phyloP scores from a whole-genome alignment of 2,888 invertebrate species.

The Pomacea canaliculata region DNA sequence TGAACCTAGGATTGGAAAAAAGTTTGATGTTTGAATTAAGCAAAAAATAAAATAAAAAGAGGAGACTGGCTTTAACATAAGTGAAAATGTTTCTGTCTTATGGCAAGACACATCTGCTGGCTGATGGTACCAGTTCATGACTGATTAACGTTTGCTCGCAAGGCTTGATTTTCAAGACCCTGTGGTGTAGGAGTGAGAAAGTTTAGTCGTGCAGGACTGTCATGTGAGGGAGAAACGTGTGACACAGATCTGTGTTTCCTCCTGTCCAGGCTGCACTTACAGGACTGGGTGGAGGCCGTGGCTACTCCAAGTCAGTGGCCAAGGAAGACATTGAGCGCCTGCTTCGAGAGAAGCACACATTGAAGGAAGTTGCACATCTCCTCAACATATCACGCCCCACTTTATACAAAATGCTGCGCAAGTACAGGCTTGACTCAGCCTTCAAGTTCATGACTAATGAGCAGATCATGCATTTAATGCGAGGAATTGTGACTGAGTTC shows the following conservation, averaged over 20 bases:
- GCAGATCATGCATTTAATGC: constrained; percentile 18
- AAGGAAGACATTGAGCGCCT: constrained; percentile 21
- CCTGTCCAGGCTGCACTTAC: not conserved
- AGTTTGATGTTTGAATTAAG: too few relatives aligned
- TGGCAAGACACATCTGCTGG: too few relatives aligned
- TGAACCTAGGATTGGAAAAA: too few relatives aligned
- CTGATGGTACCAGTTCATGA: too few relatives aligned
- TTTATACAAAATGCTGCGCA: constrained; percentile 21
- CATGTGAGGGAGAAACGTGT: too few relatives aligned
- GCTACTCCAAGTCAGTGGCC: constrained; percentile 15
- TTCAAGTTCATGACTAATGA: constrained; percentile 24
- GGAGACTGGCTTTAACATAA: too few relatives aligned
- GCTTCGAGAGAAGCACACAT: constrained; percentile 13
- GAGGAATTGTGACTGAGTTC: constrained; percentile 8
- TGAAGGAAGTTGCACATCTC: constrained; percentile 15
- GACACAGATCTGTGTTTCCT: not conserved
- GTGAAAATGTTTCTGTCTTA: too few relatives aligned
- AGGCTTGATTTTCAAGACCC: too few relatives aligned
- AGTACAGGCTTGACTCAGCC: constrained; percentile 19
- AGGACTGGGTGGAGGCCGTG: constrained; percentile 2
- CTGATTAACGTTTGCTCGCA: too few relatives aligned
- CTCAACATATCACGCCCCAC: constrained; percentile 26
- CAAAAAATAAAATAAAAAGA: too few relatives aligned
- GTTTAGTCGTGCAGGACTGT: too few relatives aligned
- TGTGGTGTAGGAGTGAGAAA: too few relatives aligned